Evolutionary conservation across 2,797 vertebrate species (phyloP).

Genomic region (Tamandua tetradactyla): DNA sequence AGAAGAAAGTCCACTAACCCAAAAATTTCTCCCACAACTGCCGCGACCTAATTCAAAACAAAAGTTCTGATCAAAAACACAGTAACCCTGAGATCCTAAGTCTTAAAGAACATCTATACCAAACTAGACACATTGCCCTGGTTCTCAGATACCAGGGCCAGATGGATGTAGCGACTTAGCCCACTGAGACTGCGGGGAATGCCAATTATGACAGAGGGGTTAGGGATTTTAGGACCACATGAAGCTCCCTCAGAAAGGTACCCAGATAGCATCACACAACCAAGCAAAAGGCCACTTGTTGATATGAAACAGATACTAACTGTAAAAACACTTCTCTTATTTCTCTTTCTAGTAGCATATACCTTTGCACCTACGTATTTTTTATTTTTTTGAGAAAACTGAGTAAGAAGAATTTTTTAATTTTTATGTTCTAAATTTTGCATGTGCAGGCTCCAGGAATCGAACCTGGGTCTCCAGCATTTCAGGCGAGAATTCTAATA

Average conservation of each 20-base stretch:
- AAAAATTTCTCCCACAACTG: constrained; percentile 93
- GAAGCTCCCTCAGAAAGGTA: background rate
- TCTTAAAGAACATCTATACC: background rate
- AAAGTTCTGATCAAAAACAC: constrained; percentile 47
- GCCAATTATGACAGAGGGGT: fast-evolving
- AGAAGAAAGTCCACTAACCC: constrained; percentile 98
- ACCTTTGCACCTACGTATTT: background rate
- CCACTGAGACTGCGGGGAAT: background rate
- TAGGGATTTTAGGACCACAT: background rate
- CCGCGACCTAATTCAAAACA: constrained; percentile 82
- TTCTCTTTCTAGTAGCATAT: background rate
- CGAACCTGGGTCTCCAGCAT: too few relatives aligned
- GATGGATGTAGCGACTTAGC: background rate
- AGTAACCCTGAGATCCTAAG: background rate
- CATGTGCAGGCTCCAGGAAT: too few relatives aligned
- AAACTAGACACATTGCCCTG: background rate
- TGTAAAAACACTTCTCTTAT: too few relatives aligned
- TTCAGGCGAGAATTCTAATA: too few relatives aligned
- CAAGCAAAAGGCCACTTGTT: background rate
- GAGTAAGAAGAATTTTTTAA: background rate
- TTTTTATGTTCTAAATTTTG: too few relatives aligned
- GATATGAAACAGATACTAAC: background rate
- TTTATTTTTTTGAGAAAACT: background rate
- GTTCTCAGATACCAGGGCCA: background rate
- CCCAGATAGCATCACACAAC: background rate